These are phyloP conservation scores for Tribolium castaneum DNA, from an alignment of 1,140 invertebrate species.

Conservation along the genomic window DNA sequence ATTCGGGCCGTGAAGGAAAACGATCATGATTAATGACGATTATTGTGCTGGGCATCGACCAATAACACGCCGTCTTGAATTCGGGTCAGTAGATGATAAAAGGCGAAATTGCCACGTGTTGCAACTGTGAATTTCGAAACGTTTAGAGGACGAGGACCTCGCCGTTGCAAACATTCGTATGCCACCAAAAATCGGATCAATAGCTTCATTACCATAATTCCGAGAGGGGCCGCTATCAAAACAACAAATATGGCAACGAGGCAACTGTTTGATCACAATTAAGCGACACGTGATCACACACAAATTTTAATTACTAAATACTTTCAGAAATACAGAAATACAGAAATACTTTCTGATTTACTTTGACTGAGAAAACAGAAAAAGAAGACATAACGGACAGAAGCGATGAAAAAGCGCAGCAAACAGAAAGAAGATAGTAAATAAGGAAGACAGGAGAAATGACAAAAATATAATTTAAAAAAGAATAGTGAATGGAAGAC, in stretches of 20 bases:
- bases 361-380: no score
- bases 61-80: constrained; percentile 24
- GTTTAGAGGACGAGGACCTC: constrained; percentile 35
- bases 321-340: no score
- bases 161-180: constrained; percentile 23
- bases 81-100: constrained; percentile 45
- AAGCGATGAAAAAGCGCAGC: no score
- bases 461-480: no score
- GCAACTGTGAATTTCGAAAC: constrained; percentile 44
- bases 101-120: constrained; percentile 50
- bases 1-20: constrained; percentile 3
- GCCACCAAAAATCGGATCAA: constrained; percentile 23
- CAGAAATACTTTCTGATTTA: no score
- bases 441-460: no score
- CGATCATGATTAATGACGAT: constrained; percentile 19
- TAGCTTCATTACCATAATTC: constrained; percentile 32
- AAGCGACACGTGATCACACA: not conserved
- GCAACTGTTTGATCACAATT: not conserved
- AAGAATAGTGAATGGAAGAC: no score
- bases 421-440: no score
- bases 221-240: constrained; percentile 15
- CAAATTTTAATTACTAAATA: no score
- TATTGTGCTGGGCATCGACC: constrained; percentile 9
- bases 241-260: constrained; percentile 19
- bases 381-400: no score